Conservation (phyloP, 1,140 invertebrate species). For the Anoplophora glabripennis region DNA sequence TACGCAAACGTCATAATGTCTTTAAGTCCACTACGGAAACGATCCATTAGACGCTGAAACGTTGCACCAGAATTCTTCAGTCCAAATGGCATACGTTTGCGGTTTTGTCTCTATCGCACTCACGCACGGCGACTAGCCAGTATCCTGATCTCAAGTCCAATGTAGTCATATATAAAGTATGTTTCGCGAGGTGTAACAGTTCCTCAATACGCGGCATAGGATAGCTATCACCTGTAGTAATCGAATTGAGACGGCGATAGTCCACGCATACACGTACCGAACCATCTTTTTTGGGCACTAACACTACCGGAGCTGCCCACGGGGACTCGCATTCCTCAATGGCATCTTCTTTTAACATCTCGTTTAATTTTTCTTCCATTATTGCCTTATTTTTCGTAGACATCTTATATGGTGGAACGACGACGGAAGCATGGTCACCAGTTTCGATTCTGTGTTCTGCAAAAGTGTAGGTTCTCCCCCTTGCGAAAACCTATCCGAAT, state of each 20-base stretch:
- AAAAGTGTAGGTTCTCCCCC: neutral
- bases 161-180: conserved; percentile 34
- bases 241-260: conserved; percentile 49
- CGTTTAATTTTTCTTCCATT: neutral
- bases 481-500: too few relatives aligned
- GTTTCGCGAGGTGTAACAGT: conserved; percentile 39
- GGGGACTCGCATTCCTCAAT: conserved; percentile 30
- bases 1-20: neutral
- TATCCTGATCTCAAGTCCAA: conserved; percentile 1
- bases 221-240: conserved; percentile 22
- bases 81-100: neutral
- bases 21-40: neutral
- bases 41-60: neutral
- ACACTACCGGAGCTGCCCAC: conserved; percentile 46
- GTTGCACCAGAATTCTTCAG: conserved; percentile 2
- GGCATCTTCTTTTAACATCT: neutral
- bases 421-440: neutral
- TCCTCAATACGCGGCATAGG: conserved; percentile 41
- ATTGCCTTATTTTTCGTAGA: neutral
- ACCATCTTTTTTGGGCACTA: conserved; percentile 49
- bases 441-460: neutral
- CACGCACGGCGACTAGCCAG: neutral
- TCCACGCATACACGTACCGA: conserved; percentile 50
- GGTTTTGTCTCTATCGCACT: conserved; percentile 4
- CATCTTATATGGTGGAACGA: neutral